Conservation (phyloP, 2,888 invertebrate species). For the Incurvaria masculella region DNA sequence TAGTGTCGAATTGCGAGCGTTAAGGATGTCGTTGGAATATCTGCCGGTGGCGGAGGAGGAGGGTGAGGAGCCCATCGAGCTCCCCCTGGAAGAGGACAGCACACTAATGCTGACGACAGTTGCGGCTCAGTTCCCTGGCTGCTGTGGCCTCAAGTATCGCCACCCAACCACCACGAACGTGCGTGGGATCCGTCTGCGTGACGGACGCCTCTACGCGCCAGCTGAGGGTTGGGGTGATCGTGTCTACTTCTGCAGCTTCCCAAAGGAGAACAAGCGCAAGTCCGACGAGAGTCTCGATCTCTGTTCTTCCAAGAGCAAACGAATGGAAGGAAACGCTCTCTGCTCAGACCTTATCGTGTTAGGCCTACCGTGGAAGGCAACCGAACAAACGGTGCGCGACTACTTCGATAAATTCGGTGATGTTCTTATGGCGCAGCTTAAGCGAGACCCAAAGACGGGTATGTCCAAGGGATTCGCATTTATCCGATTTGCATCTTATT, state of each 20-base stretch:
- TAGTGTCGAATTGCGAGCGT: conserved; percentile 26
- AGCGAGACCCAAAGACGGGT: conserved; percentile 86
- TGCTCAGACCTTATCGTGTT: conserved; percentile 98
- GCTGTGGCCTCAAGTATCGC: conserved; percentile 94
- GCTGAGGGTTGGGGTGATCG: conserved; percentile 80
- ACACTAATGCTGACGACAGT: conserved; percentile 90
- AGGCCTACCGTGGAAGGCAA: conserved; percentile 97
- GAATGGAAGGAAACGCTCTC: conserved; percentile 83
- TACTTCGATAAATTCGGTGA: conserved; percentile 98
- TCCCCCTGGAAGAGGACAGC: conserved; percentile 94
- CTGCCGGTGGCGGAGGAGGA: conserved; percentile 97
- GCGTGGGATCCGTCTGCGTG: conserved; percentile 86
- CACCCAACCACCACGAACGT: conserved; percentile 90
- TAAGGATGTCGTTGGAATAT: conserved; percentile 59
- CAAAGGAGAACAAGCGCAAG: conserved; percentile 92
- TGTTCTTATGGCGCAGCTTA: conserved; percentile 96
- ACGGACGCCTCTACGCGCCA: conserved; percentile 90
- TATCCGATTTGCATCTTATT: conserved; percentile 92
- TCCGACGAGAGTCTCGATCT: conserved; percentile 85
- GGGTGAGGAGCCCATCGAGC: conserved; percentile 95
- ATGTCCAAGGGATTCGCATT: conserved; percentile 99
- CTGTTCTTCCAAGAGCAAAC: conserved; percentile 88
- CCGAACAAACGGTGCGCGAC: conserved; percentile 91
- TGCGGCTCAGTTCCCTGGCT: conserved; percentile 95
- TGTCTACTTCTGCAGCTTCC: conserved; percentile 78